Conservation (phyloP, 1,140 invertebrate species). For the Cherax quadricarinatus region DNA sequence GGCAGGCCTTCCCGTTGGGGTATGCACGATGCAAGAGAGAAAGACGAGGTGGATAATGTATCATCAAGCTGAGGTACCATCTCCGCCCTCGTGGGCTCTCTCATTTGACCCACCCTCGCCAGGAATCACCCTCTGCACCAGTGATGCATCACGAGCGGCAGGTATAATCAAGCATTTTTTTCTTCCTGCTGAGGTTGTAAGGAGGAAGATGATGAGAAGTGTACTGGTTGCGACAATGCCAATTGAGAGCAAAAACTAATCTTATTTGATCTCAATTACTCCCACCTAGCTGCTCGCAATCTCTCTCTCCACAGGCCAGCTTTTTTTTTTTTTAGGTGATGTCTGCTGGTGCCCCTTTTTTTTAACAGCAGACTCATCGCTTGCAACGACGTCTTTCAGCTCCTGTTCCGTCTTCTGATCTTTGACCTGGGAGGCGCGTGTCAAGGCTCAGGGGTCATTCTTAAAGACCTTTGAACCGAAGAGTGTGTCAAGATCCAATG, state of each 20-base stretch:
- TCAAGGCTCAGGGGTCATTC: too few relatives aligned
- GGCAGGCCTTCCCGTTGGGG: too few relatives aligned
- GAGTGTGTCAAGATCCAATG: too few relatives aligned
- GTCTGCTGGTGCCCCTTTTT: too few relatives aligned
- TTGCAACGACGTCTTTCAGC: too few relatives aligned
- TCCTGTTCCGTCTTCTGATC: too few relatives aligned
- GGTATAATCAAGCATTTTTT: constrained; percentile 21
- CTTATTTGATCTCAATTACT: background rate
- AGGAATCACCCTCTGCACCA: constrained; percentile 5
- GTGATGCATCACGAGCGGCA: constrained; percentile 8
- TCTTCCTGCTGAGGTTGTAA: background rate
- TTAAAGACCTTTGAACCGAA: too few relatives aligned
- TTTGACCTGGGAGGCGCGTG: too few relatives aligned
- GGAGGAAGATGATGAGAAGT: background rate
- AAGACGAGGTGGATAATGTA: background rate
- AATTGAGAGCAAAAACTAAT: constrained; percentile 9
- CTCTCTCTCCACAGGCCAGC: background rate
- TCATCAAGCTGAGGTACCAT: constrained; percentile 22
- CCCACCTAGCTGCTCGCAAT: background rate
- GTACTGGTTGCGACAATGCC: constrained; percentile 15
- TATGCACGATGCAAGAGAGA: too few relatives aligned
- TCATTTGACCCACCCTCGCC: constrained; percentile 5
- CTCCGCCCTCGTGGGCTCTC: constrained; percentile 23
- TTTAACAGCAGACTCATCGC: too few relatives aligned
- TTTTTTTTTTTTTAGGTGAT: too few relatives aligned